Evolutionary conservation across 64 coral and sea anemone species (phyloP), one percentile per base, ranked within the genome.

Genomic region (Montipora efflorescens): DNA sequence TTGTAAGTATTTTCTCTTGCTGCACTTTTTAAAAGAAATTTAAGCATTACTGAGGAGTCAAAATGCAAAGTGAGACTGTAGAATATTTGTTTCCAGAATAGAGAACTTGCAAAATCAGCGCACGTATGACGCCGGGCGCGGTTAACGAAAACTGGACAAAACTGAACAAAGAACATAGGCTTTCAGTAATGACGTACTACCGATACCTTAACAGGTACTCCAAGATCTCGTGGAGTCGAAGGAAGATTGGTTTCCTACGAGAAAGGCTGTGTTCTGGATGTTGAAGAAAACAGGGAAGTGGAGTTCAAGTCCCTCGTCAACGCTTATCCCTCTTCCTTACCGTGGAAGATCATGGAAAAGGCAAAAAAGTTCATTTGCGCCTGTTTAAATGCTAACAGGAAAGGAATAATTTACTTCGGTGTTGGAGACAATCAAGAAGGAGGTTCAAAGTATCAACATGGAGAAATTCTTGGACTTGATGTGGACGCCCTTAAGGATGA

Each of bases 331-430:
- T 69, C 9, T 12, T 71, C 43, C 1, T 79, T 91, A 1, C 79
- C 79, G 4, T 91, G 90, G 90, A 91, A 91, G 43, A 83, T 91
- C 0, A 91, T 91, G 90, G 90, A 83, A 25, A 91, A 91, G 50
- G 79, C 90, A 61, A 91, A 91, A 47, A 79, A 79, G 67, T 91
- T 91, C 23, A 91, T 91, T 3, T 91, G 90, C 1, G 90, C 45
- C 11, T 83, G 59, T 51, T 74, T 91, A 75, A 91, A 91, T 72
- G 90, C 90, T 91, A 79, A 25, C 0, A 55, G 69, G 0, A 55
- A 84, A 83, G 90, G 59, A 0, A 91, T 53, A 18, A 83, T 91
- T 4, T 91, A 91, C 20, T 91, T 91, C 9, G 90, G 90, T 3
- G 79, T 91, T 57, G 90, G 79, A 53, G 90, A 91, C 12, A 52